Evolutionary conservation across 35 echinoderm and acorn worm species (phyloP).

Genomic region (Amphiura filiformis): DNA sequence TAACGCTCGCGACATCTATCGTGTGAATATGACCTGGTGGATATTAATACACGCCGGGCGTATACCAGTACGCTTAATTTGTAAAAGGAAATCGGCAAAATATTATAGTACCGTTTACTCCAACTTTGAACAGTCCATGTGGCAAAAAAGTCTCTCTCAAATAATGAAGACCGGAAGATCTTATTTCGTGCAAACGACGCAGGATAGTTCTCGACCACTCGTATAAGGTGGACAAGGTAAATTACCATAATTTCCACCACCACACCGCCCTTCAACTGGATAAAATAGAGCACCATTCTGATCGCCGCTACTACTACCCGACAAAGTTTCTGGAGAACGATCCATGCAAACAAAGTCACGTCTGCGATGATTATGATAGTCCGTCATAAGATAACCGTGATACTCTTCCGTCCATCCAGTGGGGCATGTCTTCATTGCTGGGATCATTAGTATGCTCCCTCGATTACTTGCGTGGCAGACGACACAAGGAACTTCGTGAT

Average conservation of each 20-base stretch:
- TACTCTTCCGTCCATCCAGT: slow-evolving; percentile 30
- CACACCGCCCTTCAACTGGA: slow-evolving; percentile 38
- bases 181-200: slow-evolving; percentile 50
- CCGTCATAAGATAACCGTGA: slow-evolving; percentile 25
- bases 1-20: no score
- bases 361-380: neutral
- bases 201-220: slow-evolving; percentile 41
- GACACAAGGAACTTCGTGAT: slow-evolving; percentile 25
- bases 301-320: neutral
- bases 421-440: slow-evolving; percentile 17
- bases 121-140: no score
- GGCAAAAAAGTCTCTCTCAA: no score
- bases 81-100: no score
- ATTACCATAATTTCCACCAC: neutral
- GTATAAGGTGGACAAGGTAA: slow-evolving; percentile 35
- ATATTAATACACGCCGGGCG: no score
- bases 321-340: neutral
- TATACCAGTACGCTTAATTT: no score
- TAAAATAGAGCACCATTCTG: slow-evolving; percentile 28
- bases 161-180: no score
- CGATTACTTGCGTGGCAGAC: neutral
- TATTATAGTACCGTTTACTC: no score
- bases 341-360: slow-evolving; percentile 46
- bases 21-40: no score
- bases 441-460: slow-evolving; percentile 15